Evolutionary conservation across 2,113 vertebrate genomes (phyloP).

Genomic region (Callipepla californica): DNA sequence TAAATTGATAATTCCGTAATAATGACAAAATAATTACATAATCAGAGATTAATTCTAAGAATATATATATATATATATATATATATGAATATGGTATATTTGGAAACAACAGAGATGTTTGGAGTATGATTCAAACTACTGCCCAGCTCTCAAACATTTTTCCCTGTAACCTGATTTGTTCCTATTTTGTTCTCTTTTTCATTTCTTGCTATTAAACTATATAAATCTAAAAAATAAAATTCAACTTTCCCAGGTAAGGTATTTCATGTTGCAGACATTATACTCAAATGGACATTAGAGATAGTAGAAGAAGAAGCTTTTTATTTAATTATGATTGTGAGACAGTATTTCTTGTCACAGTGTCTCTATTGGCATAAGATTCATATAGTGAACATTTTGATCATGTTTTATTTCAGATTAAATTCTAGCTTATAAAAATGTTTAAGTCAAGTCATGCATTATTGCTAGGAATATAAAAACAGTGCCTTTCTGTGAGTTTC

Average conservation of each 20-base stretch:
- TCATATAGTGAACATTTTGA: neutral
- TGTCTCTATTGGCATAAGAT: neutral
- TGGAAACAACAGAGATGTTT: neutral
- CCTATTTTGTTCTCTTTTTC: neutral
- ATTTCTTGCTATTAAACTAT: neutral
- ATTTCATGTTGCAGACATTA: neutral
- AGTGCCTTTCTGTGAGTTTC: neutral
- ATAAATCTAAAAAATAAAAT: neutral
- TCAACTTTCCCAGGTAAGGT: neutral
- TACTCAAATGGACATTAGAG: neutral
- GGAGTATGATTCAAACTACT: neutral
- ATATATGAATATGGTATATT: neutral
- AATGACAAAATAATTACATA: neutral
- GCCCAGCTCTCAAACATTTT: neutral
- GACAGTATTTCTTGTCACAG: neutral
- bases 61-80: too few species aligned
- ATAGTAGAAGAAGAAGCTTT: neutral
- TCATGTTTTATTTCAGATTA: neutral
- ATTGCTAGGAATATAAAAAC: neutral
- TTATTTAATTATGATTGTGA: neutral
- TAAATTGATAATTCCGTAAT: neutral
- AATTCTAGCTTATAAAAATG: neutral
- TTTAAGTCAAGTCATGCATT: neutral
- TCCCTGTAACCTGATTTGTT: neutral
- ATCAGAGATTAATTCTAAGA: neutral